A percentile compares a stretch with the other conserved stretches of the same genome.
Conservation (phyloP, 2,888 invertebrate species). For the Synergus laeviventris region DNA sequence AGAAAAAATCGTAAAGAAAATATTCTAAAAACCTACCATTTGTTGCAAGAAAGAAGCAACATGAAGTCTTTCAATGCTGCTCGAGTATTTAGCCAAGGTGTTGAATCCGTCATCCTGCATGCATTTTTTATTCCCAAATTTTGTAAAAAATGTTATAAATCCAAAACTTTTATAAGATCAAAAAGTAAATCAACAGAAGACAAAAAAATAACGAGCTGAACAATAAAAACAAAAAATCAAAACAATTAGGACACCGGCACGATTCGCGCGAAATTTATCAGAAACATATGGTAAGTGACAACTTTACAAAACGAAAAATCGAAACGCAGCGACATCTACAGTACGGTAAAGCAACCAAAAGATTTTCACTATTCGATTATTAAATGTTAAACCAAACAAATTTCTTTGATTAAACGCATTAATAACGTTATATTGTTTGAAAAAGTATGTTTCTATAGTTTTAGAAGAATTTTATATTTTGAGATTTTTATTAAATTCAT, state of each 20-base stretch:
- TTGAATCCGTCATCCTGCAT: background rate
- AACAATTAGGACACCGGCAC: background rate
- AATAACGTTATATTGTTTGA: too few relatives aligned
- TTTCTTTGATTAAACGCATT: too few relatives aligned
- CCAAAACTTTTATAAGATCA: background rate
- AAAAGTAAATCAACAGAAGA: background rate
- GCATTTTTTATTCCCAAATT: background rate
- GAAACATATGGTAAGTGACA: background rate
- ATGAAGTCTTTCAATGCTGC: slow-evolving; percentile 48
- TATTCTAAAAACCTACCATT: slow-evolving; percentile 49
- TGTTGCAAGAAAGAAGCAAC: slow-evolving; percentile 51
- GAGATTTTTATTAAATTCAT: background rate
- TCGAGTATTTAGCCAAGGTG: background rate
- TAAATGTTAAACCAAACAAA: too few relatives aligned
- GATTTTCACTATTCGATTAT: too few relatives aligned
- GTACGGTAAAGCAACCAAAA: background rate
- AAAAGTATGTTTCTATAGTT: background rate
- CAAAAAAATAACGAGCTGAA: background rate
- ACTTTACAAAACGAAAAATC: background rate
- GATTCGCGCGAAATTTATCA: slow-evolving; percentile 3
- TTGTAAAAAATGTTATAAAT: background rate
- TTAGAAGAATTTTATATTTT: background rate
- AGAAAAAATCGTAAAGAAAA: background rate
- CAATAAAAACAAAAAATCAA: background rate
- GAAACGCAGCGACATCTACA: background rate